These are phyloP conservation scores for Telenomus remus DNA, from an alignment of 1,140 invertebrate genomes.

Conservation along the genomic window DNA sequence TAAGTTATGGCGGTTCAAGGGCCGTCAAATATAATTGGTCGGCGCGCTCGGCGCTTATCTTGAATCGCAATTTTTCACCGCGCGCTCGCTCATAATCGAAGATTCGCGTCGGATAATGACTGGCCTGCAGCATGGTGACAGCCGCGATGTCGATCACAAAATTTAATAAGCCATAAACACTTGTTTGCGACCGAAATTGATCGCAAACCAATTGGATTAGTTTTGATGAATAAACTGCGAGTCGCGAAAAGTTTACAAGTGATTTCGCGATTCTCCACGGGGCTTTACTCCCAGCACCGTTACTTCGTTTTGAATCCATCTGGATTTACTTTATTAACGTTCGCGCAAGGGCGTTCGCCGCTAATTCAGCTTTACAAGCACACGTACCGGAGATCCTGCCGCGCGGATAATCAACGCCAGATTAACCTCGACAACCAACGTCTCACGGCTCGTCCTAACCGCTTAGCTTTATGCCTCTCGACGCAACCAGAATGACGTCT, in stretches of 20 bases:
- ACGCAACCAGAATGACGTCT: conserved; percentile 61
- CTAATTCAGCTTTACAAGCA: conserved; percentile 52
- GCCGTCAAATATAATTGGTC: conserved; percentile 59
- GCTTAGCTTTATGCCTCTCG: conserved; percentile 55
- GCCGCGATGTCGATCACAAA: conserved; percentile 3
- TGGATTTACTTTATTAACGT: conserved; percentile 50
- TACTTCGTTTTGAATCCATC: conserved; percentile 54
- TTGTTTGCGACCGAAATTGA: background rate
- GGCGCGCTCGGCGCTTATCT: conserved; percentile 57
- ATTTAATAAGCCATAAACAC: conserved; percentile 6
- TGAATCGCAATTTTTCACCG: conserved; percentile 52
- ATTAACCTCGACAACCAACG: conserved; percentile 53
- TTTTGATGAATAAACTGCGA: background rate
- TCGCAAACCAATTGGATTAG: conserved; percentile 9
- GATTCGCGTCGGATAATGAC: conserved; percentile 33
- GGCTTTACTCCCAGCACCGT: conserved; percentile 39
- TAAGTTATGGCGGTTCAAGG: conserved; percentile 27
- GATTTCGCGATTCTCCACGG: conserved; percentile 35
- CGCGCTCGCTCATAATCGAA: conserved; percentile 32
- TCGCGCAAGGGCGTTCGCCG: conserved; percentile 27
- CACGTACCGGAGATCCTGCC: conserved; percentile 50
- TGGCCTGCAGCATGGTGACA: conserved; percentile 24
- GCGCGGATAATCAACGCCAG: conserved; percentile 59
- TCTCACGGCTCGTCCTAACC: conserved; percentile 46
- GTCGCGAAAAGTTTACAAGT: conserved; percentile 16